Conservation (phyloP, 2,888 invertebrate species). For the Himalopsyche anomala region DNA sequence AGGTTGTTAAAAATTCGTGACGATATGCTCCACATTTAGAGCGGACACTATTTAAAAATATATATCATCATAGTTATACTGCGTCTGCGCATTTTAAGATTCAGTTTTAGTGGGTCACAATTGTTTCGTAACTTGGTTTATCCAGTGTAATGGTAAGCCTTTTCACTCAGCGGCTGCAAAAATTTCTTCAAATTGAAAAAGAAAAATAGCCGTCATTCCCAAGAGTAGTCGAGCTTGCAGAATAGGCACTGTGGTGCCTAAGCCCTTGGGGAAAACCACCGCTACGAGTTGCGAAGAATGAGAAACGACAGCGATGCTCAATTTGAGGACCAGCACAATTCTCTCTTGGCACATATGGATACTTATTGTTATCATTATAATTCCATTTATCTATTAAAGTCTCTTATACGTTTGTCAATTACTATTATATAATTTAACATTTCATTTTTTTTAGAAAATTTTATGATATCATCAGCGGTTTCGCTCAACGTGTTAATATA, state of each 20-base stretch:
- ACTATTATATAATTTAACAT: too few species aligned
- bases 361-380: too few species aligned
- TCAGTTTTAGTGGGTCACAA: not conserved
- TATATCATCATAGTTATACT: too few species aligned
- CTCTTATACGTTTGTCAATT: too few species aligned
- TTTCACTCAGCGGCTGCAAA: not conserved
- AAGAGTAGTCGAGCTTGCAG: slow-evolving; percentile 52
- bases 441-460: too few species aligned
- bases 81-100: not conserved
- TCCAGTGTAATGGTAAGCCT: not conserved
- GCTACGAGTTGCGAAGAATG: slow-evolving; percentile 42
- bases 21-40: too few species aligned
- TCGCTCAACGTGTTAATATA: too few species aligned
- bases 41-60: too few species aligned
- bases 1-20: too few species aligned
- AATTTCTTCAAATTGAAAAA: slow-evolving; percentile 53
- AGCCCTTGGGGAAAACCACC: slow-evolving; percentile 50
- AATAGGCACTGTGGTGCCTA: slow-evolving; percentile 37
- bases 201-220: slow-evolving; percentile 50
- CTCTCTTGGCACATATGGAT: not conserved
- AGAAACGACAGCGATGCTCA: slow-evolving; percentile 25
- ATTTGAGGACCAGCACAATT: not conserved
- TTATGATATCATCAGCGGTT: too few species aligned
- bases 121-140: not conserved
- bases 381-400: too few species aligned